A percentile compares a stretch with the other conserved stretches of the same genome.
These are phyloP conservation scores for Dioctria linearis DNA, from an alignment of 2,888 invertebrate genomes.

Conservation along the genomic window DNA sequence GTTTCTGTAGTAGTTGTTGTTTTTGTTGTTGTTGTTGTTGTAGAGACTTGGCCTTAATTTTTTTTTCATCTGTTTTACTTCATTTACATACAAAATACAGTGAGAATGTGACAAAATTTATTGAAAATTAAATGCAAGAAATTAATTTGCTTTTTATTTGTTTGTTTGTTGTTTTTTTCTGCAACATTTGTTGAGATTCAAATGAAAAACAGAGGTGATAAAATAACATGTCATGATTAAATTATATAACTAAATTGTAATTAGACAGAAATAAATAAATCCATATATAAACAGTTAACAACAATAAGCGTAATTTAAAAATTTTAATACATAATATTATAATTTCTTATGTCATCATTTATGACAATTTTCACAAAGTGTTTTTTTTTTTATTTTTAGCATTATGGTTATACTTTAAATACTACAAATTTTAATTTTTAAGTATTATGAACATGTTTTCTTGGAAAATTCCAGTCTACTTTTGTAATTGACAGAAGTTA, in stretches of 20 bases:
- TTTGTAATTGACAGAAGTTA: conserved; percentile 71
- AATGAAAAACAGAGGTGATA: not conserved
- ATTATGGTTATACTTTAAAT: conserved; percentile 20
- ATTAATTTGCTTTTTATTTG: not conserved
- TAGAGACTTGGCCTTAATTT: conserved; percentile 36
- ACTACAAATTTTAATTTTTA: conserved; percentile 54
- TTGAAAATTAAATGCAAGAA: too few relatives aligned
- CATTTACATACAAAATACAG: not conserved
- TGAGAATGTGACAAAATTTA: too few relatives aligned
- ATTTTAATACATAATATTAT: conserved; percentile 18
- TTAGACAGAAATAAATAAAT: too few relatives aligned
- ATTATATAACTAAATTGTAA: not conserved
- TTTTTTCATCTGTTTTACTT: not conserved
- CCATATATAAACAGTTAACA: conserved; percentile 18
- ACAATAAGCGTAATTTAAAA: conserved; percentile 19
- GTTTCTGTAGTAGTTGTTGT: not conserved
- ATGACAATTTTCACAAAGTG: conserved; percentile 38
- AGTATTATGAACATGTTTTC: conserved; percentile 50
- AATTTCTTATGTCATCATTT: conserved; percentile 24
- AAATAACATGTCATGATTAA: not conserved
- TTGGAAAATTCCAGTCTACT: conserved; percentile 70
- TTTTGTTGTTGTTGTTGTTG: not conserved
- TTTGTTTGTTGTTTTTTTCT: too few relatives aligned
- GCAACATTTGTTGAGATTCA: too few relatives aligned
- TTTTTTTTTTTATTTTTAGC: not conserved